Evolutionary conservation across 2,797 vertebrate species (phyloP).

Genomic region (Malacoraja senta): DNA sequence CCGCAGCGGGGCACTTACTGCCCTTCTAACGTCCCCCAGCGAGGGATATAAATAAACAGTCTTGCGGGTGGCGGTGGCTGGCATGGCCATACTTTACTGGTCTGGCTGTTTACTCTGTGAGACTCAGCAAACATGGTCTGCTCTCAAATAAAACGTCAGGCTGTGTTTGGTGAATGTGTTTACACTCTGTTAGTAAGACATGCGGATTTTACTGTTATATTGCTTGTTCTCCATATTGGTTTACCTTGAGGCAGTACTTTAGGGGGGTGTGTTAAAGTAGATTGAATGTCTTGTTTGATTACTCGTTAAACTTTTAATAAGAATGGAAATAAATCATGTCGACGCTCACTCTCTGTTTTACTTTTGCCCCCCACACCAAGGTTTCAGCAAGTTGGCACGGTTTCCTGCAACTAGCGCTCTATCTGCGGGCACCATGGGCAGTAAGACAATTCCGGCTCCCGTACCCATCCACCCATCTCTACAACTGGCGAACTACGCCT

Average conservation of each 20-base stretch:
- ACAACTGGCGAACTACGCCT: conserved; percentile 88
- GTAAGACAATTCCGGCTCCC: conserved; percentile 87
- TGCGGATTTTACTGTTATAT: neutral
- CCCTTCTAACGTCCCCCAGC: neutral
- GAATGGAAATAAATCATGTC: neutral
- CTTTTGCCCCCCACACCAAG: neutral
- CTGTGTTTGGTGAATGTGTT: neutral
- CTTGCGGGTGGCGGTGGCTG: neutral
- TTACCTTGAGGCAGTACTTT: neutral
- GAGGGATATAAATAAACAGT: conserved; percentile 4
- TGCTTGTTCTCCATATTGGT: neutral
- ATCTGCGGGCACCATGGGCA: conserved; percentile 68
- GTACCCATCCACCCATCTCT: conserved; percentile 90
- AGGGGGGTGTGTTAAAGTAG: neutral
- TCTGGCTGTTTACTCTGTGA: neutral
- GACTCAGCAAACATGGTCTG: no score
- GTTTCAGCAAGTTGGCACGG: conserved; percentile 16
- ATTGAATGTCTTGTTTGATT: neutral
- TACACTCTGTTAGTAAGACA: neutral
- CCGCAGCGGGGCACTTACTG: neutral
- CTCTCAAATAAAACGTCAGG: neutral
- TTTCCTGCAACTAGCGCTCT: conserved; percentile 40
- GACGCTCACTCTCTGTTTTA: neutral
- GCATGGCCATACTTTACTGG: neutral
- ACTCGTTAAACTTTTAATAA: neutral